phyloP scores from a whole-genome alignment of 2,113 vertebrate genomes.

The Amblyornis subalaris region DNA sequence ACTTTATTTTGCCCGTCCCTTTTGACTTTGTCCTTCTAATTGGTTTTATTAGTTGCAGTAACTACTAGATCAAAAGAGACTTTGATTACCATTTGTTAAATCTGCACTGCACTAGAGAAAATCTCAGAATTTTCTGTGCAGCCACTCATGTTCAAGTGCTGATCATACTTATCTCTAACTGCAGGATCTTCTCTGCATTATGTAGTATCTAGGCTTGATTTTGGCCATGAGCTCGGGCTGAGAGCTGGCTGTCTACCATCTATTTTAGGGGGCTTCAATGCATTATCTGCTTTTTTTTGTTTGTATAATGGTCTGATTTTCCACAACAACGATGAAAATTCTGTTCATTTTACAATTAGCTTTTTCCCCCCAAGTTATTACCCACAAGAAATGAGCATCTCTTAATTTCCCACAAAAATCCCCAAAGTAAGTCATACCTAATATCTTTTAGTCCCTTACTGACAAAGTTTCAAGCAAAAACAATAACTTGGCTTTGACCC shows the following conservation, averaged over 20 bases:
- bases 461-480: conserved; percentile 77
- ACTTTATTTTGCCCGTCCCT: not conserved
- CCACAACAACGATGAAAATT: not conserved
- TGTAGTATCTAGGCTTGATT: not conserved
- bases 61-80: not conserved
- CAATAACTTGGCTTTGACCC: conserved; percentile 83
- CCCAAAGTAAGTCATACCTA: conserved; percentile 70
- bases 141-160: not conserved
- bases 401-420: conserved; percentile 54
- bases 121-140: not conserved
- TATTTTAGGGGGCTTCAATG: not conserved
- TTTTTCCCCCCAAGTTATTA: not conserved
- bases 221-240: not conserved
- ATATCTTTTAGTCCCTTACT: conserved; percentile 65
- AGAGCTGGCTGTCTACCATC: not conserved
- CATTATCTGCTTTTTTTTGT: not conserved
- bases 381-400: conserved; percentile 47
- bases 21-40: conserved; percentile 17
- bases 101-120: not conserved
- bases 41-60: not conserved
- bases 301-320: not conserved
- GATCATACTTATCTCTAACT: not conserved
- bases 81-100: conserved; percentile 36
- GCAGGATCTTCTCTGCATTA: not conserved
- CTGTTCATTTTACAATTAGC: not conserved